Base-by-base conservation (phyloP, 2,888 invertebrate genomes). In the Drosophila imparisetae region DNA sequence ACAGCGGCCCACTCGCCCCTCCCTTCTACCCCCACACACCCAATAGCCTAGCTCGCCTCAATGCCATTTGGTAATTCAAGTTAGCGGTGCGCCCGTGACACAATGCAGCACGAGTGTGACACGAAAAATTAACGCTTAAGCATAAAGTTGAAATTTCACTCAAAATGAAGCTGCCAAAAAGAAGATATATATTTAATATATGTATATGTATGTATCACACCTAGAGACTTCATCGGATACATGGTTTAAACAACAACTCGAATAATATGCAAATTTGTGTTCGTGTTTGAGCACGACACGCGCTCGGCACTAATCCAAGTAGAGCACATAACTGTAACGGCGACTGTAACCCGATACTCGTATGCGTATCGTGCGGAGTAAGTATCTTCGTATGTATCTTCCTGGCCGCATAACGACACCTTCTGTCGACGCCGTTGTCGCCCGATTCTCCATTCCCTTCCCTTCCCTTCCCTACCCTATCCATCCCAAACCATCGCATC, bases 351-450 rank as follows among this genome's bases (percentile, higher is more conserved):
- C 59, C 40, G 70, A 78, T 74, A 78, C 63, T 73, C 62, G 27
- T 21, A 58, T 68, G 55, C 58, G 40, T 68, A 57, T 64, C 42
- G 61, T 29, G 15, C 10, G 40, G 40, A 57, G 29, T 36, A 24
- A 30, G 52, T 64, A 65, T 60, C 55, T 59, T 45, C 45, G 40
- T 30, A 48, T 67, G 60, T 60, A 53, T 72, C 70, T 78, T 80
- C 63, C 72, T 68, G 54, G 72, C 78, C 78, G 55, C 75, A 66
- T 58, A 69, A 62, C 71, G 80, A 78, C 83, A 80, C 78, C 82
- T 80, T 59, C 72, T 81, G 80, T 80, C 78, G 81, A 57, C 83
- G 64, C 61, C 72, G 72, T 61, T 61, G 72, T 61, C 49, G 58
- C 45, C 63, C 13, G 21, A 29, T 4, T 32, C 61, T 29, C 18